These are phyloP conservation scores for Halocynthia aurantium DNA, from an alignment of 23 tunicate species.

Conservation along the genomic window DNA sequence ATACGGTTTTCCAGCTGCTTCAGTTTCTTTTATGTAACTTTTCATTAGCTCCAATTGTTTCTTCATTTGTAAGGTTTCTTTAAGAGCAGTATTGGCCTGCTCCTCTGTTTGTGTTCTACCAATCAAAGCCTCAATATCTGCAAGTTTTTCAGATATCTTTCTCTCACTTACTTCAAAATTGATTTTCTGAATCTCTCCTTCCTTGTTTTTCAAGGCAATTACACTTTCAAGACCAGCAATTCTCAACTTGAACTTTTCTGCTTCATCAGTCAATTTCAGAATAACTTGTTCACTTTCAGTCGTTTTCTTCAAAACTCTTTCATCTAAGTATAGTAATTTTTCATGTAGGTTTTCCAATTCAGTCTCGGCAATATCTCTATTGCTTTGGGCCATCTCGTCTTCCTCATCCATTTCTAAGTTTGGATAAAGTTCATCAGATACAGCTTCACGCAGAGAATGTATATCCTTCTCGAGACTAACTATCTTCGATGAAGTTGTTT, in stretches of 20 bases:
- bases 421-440: background rate
- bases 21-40: background rate
- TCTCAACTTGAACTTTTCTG: slow-evolving; percentile 14
- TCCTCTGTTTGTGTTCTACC: background rate
- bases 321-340: slow-evolving; percentile 1
- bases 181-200: background rate
- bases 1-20: slow-evolving; percentile 9
- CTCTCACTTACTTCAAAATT: slow-evolving; percentile 2
- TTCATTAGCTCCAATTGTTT: slow-evolving; percentile 8
- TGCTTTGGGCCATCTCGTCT: background rate
- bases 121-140: background rate
- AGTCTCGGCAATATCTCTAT: no score
- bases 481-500: background rate
- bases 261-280: slow-evolving; percentile 8
- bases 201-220: background rate
- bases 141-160: slow-evolving; percentile 6
- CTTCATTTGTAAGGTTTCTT: slow-evolving; percentile 1
- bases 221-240: slow-evolving; percentile 1
- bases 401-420: slow-evolving; percentile 9
- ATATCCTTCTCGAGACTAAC: slow-evolving; percentile 2
- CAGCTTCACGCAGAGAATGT: slow-evolving; percentile 5
- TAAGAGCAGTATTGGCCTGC: background rate
- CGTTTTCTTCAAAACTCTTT: background rate
- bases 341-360: background rate
- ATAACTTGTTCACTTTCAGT: slow-evolving; percentile 4